A percentile compares a stretch with the other conserved stretches of the same genome.
These are phyloP conservation scores for Pristionchus entomophagus DNA, from an alignment of 2,888 invertebrate genomes.

Conservation along the genomic window DNA sequence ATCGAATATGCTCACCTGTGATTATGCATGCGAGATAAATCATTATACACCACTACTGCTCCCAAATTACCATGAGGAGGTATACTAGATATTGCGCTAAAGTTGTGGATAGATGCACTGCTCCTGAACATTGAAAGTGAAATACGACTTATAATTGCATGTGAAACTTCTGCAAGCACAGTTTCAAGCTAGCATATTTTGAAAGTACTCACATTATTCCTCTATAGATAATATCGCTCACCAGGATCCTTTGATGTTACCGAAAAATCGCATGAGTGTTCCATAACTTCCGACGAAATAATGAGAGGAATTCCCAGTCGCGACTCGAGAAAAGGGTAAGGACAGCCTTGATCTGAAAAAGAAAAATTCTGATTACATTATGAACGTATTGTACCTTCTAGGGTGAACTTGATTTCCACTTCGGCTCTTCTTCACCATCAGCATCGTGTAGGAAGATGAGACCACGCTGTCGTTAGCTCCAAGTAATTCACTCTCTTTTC, in stretches of 20 bases:
- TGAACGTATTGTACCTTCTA: not conserved
- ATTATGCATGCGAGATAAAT: too few relatives aligned
- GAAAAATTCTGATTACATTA: not conserved
- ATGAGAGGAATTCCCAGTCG: not conserved
- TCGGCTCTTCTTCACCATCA: not conserved
- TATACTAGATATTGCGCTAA: too few relatives aligned
- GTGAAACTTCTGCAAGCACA: too few relatives aligned
- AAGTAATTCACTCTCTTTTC: not conserved
- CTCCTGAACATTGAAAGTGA: too few relatives aligned
- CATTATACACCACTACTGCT: too few relatives aligned
- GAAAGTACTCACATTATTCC: too few relatives aligned
- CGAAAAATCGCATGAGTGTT: not conserved
- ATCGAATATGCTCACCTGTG: too few relatives aligned
- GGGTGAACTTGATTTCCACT: not conserved
- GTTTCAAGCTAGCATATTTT: too few relatives aligned
- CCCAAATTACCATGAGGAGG: too few relatives aligned
- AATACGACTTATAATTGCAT: too few relatives aligned
- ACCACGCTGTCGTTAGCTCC: not conserved
- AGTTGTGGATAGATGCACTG: too few relatives aligned
- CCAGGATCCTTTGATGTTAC: not conserved
- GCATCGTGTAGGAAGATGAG: not conserved
- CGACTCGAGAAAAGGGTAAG: not conserved
- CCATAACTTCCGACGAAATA: not conserved
- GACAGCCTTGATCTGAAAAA: not conserved
- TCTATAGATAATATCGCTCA: too few relatives aligned